Conservation (phyloP, 2,797 vertebrate species). For the Lerista edwardsae region DNA sequence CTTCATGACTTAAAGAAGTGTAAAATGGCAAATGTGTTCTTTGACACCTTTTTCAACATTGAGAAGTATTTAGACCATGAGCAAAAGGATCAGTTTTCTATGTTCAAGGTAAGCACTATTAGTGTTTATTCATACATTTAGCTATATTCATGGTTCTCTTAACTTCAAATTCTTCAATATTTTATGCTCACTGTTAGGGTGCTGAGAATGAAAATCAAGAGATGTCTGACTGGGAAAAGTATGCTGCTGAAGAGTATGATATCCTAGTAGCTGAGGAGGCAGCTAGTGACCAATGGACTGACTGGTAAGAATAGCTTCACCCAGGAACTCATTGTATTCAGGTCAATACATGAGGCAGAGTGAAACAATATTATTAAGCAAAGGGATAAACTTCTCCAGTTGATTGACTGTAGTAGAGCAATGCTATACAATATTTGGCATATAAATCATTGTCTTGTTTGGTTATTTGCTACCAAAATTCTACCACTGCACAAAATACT, state of each 20-base stretch:
- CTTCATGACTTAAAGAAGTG: slow-evolving; percentile 91
- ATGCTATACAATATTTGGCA: not conserved
- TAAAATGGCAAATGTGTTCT: slow-evolving; percentile 89
- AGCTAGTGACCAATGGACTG: slow-evolving; percentile 87
- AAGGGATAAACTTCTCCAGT: not conserved
- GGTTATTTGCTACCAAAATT: not conserved
- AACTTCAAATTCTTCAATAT: not conserved
- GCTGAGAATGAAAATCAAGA: slow-evolving; percentile 86
- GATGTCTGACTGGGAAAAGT: slow-evolving; percentile 93
- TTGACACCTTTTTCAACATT: slow-evolving; percentile 95
- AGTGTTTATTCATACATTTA: not conserved
- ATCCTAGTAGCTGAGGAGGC: slow-evolving; percentile 91
- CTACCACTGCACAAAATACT: slow-evolving; percentile 30
- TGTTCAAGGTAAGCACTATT: slow-evolving; percentile 79
- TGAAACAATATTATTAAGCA: not conserved
- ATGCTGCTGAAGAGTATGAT: slow-evolving; percentile 92
- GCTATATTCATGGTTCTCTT: not conserved
- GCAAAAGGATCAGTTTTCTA: slow-evolving; percentile 90
- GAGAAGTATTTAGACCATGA: slow-evolving; percentile 97
- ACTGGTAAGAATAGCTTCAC: slow-evolving; percentile 81
- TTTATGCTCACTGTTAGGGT: slow-evolving; percentile 75
- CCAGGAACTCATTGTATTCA: not conserved
- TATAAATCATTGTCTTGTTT: not conserved
- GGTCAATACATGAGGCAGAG: not conserved
- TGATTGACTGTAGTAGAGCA: not conserved